Evolutionary conservation across 2,113 vertebrate genomes (phyloP).

Genomic region (Plestiodon gilberti): DNA sequence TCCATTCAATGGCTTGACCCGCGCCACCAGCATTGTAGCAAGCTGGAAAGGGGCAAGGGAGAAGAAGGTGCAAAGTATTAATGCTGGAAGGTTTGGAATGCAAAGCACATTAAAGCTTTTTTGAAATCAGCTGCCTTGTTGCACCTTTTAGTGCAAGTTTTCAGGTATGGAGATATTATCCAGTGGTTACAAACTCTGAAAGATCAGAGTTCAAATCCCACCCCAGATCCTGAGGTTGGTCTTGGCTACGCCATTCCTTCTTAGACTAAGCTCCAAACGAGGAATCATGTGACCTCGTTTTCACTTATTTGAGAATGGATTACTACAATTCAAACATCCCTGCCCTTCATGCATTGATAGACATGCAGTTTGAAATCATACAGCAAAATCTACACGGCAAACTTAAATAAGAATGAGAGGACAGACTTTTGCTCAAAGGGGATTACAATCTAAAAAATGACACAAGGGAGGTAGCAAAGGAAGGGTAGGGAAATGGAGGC

Average conservation of each 20-base stretch:
- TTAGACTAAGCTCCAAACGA: neutral
- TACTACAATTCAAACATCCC: too few relatives aligned
- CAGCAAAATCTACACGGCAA: too few relatives aligned
- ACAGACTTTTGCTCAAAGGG: too few relatives aligned
- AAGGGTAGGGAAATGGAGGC: too few relatives aligned
- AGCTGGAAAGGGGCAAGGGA: slow-evolving; percentile 15
- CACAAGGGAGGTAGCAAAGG: too few relatives aligned
- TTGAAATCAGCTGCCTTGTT: neutral
- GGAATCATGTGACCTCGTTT: neutral
- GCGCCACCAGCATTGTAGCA: slow-evolving; percentile 23
- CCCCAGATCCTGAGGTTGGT: neutral
- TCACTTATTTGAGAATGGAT: too few relatives aligned
- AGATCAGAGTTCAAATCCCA: neutral
- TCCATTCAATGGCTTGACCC: slow-evolving; percentile 8
- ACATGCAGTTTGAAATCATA: too few relatives aligned
- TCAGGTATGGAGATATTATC: neutral
- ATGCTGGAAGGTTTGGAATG: neutral
- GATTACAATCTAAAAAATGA: too few relatives aligned
- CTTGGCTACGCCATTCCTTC: neutral
- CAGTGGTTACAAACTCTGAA: neutral
- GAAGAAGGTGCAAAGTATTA: neutral
- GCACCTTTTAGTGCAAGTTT: neutral
- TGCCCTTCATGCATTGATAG: too few relatives aligned
- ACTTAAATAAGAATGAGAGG: too few relatives aligned
- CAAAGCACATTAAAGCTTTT: neutral